Evolutionary conservation across 2,888 invertebrate species (phyloP).

Genomic region (Tubulanus polymorphus): DNA sequence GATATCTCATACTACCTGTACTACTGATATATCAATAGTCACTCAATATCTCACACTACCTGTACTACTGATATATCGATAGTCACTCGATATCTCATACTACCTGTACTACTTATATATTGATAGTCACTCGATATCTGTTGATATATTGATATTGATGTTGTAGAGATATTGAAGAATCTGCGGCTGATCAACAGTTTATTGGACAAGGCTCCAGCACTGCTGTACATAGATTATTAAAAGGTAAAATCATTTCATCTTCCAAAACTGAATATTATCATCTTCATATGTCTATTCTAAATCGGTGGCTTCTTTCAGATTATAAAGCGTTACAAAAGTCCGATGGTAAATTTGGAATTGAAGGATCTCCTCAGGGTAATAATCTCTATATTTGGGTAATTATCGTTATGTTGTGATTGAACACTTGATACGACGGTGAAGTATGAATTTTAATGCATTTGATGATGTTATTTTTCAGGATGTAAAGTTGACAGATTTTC

Average conservation of each 20-base stretch:
- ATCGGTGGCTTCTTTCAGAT: slow-evolving; percentile 26
- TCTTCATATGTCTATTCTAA: background rate
- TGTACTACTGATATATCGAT: too few species aligned
- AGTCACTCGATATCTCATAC: too few species aligned
- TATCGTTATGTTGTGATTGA: background rate
- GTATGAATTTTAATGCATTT: background rate
- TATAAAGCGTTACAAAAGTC: slow-evolving; percentile 29
- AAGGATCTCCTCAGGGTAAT: slow-evolving; percentile 32
- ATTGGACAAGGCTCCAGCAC: slow-evolving; percentile 19
- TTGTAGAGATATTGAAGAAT: too few species aligned
- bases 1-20: too few species aligned
- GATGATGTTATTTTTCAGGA: slow-evolving; percentile 24
- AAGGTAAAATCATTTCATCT: too few species aligned
- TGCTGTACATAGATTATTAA: slow-evolving; percentile 24
- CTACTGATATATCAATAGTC: too few species aligned
- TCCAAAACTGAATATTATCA: too few species aligned
- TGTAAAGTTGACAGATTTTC: slow-evolving; percentile 36
- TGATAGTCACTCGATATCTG: too few species aligned
- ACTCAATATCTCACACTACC: too few species aligned
- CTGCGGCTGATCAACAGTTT: slow-evolving; percentile 21
- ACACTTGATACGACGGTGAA: background rate
- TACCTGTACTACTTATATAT: too few species aligned
- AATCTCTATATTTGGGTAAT: slow-evolving; percentile 44
- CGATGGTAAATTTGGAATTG: slow-evolving; percentile 33
- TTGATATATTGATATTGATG: too few species aligned